These are phyloP conservation scores for Mormyrus iriodes DNA, from an alignment of 2,113 vertebrate species.

Conservation along the genomic window DNA sequence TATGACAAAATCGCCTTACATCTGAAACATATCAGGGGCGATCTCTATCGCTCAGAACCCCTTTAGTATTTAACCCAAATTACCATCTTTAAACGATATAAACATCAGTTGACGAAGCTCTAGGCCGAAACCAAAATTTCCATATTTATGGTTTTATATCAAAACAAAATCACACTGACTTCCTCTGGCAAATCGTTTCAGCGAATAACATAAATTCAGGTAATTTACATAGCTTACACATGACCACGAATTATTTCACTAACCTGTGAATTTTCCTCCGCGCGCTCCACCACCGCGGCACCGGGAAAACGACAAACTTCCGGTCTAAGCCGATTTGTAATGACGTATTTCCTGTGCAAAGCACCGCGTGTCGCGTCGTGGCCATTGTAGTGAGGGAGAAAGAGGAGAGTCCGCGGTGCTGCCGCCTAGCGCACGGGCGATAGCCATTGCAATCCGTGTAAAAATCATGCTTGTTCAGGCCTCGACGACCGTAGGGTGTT, in stretches of 20 bases:
- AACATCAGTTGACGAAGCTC: neutral
- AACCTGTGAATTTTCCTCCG: slow-evolving; percentile 56
- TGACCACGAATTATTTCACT: slow-evolving; percentile 27
- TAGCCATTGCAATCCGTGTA: neutral
- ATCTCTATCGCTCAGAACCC: neutral
- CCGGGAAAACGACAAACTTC: slow-evolving; percentile 37
- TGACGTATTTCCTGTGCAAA: neutral
- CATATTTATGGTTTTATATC: neutral
- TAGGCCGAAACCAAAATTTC: neutral
- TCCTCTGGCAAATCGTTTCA: neutral
- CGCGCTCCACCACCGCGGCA: slow-evolving; percentile 44
- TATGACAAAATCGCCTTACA: neutral
- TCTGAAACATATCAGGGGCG: neutral
- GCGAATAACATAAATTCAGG: neutral
- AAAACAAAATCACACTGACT: neutral
- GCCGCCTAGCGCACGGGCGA: neutral
- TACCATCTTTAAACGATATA: neutral
- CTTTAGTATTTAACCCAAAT: neutral
- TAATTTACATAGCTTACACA: too few relatives aligned
- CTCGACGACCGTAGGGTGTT: neutral
- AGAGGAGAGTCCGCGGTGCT: neutral
- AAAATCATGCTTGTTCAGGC: neutral
- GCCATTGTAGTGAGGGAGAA: neutral
- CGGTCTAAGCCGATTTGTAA: slow-evolving; percentile 33
- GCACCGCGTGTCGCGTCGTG: neutral